Evolutionary conservation across 2,113 vertebrate species (phyloP), one percentile per base, ranked within the genome.

Genomic region (Microtus richardsoni): DNA sequence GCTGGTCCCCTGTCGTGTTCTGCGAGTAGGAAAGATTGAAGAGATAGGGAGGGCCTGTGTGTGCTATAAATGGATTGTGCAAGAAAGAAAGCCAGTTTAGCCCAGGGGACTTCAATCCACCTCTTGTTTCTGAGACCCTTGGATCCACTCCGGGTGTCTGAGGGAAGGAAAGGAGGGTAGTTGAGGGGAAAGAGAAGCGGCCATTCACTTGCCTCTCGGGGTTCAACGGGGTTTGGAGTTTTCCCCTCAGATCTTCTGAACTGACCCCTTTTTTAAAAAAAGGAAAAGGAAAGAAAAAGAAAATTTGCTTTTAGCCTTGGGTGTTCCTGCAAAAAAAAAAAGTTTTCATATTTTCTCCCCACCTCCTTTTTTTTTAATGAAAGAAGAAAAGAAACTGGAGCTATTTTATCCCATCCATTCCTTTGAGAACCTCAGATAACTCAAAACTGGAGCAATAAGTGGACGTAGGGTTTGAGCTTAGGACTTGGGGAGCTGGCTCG

Each of bases 381-480:
- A 93, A 93, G 79, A 74, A 62, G 60, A 84, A 94, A 96, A 94
- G 28, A 52, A 88, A 74, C 64, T 24, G 30, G 2, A 70, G 64
- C 54, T 62, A 41, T 89, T 95, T 96, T 62, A 71, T 70, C 78
- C 66, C 54, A 93, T 52, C 22, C 47, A 24, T 62, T 88, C 30
- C 41, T 66, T 90, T 68, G 83, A 52, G 60, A 95, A 70, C 82
- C 47, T 93, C 30, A 47, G 73, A 80, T 78, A 85, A 64, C 41
- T 91, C 73, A 93, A 88, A 96, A 88, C 36, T 91, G 62, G 62
- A 95, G 68, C 93, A 60, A 58, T 58, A 88, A 54, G 94, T 92
- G 94, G 95, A 91, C 49, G 49, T 0, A 95, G 66, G 66, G 41
- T 89, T 84, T 86, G 39, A 66, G 41, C 16, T 64, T 47, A 5